Percentiles rank a stretch among this genome's conserved stretches.
These are phyloP conservation scores for Protonibea diacanthus DNA, from an alignment of 2,797 vertebrate species.

Conservation along the genomic window DNA sequence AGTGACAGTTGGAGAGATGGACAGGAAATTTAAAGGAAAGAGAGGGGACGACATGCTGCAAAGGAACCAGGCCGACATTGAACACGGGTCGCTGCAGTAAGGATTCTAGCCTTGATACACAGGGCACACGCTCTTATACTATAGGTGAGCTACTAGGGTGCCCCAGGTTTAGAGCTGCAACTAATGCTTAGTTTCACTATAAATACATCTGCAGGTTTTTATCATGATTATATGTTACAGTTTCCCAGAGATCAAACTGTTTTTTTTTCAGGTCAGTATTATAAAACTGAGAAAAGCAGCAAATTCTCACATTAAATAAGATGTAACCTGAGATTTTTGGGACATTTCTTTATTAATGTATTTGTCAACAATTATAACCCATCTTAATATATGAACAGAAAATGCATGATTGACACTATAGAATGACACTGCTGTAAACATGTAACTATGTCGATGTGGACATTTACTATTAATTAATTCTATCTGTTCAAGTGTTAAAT, in stretches of 20 bases:
- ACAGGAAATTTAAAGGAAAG: too few relatives aligned
- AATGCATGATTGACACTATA: too few relatives aligned
- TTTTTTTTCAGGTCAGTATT: not conserved
- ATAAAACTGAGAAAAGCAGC: not conserved
- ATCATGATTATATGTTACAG: too few relatives aligned
- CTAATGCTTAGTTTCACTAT: not conserved
- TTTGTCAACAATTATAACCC: not conserved
- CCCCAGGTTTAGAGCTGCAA: too few relatives aligned
- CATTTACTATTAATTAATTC: not conserved
- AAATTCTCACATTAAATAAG: not conserved
- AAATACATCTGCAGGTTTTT: not conserved
- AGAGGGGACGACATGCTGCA: too few relatives aligned
- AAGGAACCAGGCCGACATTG: too few relatives aligned
- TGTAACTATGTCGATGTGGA: not conserved
- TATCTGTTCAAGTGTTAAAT: not conserved
- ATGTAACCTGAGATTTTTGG: not conserved
- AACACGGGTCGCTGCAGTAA: too few relatives aligned
- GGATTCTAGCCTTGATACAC: too few relatives aligned
- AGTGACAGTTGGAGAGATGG: too few relatives aligned
- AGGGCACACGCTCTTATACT: too few relatives aligned
- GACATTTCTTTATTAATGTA: not conserved
- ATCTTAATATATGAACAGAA: not conserved
- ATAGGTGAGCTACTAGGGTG: too few relatives aligned
- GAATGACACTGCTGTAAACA: too few relatives aligned
- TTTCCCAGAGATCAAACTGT: not conserved